Percentiles rank a stretch among this genome's conserved stretches.
These are phyloP conservation scores for Adineta ricciae DNA, from an alignment of 2,888 invertebrate genomes.

Conservation along the genomic window DNA sequence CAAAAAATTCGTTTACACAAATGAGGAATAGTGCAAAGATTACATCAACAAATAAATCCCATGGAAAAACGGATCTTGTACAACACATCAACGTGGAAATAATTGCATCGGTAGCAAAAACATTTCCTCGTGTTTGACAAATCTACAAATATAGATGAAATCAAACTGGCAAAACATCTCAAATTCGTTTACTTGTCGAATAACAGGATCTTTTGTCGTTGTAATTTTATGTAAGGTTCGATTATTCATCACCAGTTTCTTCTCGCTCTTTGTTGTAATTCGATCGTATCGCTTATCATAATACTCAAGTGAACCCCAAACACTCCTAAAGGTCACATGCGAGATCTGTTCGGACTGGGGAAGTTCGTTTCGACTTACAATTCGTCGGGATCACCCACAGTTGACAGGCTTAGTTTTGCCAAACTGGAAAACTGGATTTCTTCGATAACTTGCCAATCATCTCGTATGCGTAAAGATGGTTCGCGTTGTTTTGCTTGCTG, in stretches of 20 bases:
- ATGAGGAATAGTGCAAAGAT: slow-evolving; percentile 40
- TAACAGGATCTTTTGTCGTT: slow-evolving; percentile 92
- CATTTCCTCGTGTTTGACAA: slow-evolving; percentile 83
- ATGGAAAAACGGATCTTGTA: slow-evolving; percentile 90
- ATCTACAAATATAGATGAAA: slow-evolving; percentile 51
- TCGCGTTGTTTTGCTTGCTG: slow-evolving; percentile 55
- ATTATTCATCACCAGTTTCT: slow-evolving; percentile 55
- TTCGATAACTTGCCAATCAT: slow-evolving; percentile 83
- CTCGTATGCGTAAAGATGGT: slow-evolving; percentile 85
- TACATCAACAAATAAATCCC: slow-evolving; percentile 96
- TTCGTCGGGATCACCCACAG: slow-evolving; percentile 66
- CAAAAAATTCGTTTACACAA: not conserved
- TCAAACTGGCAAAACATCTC: too few relatives aligned
- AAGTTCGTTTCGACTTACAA: slow-evolving; percentile 50
- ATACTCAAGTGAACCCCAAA: slow-evolving; percentile 84
- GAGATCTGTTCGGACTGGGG: not conserved
- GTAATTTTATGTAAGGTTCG: slow-evolving; percentile 89
- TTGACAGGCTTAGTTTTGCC: slow-evolving; percentile 58
- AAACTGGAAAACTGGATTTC: slow-evolving; percentile 77
- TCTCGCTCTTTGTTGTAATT: slow-evolving; percentile 67
- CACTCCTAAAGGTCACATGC: slow-evolving; percentile 43
- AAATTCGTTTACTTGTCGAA: slow-evolving; percentile 60
- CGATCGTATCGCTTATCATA: slow-evolving; percentile 93
- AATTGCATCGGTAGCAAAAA: slow-evolving; percentile 94
- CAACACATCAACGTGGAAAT: slow-evolving; percentile 96